Evolutionary conservation across 64 coral and sea anemone species (phyloP), one percentile per base, ranked within the genome.

Genomic region (Stylophora pistillata): DNA sequence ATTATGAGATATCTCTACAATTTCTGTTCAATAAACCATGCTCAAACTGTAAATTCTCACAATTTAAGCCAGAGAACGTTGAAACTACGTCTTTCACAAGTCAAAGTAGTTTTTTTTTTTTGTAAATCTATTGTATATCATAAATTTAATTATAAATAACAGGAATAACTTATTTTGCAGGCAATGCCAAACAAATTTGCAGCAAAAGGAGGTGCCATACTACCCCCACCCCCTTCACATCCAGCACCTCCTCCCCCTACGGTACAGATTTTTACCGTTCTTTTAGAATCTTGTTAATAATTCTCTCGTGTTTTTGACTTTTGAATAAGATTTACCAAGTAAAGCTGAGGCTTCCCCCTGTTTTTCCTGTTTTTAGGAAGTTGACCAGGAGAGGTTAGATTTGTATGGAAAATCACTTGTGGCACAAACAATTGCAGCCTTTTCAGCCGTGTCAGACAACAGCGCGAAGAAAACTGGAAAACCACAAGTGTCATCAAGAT

Each of bases 371-470:
- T 85, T 56, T 15, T 33, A 29, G 65, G 41, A 41, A n/a, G 32
- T 70, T 32, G 76, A 32, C 13, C 73, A 95, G 81, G 96, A 98
- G 58, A 76, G 82, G 13, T 72, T 98, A 77, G 89, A 94, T 61
- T 78, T 98, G 41, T 85, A 98, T 57, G 89, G 95, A 65, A 85
- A 88, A 30, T 98, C 96, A 65, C 86, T 98, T 27, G 96, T 98
- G 27, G 96, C 96, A 15, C 96, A 98, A 77, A 94, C 93, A 21
- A 94, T 98, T 82, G 96, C 96, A 34, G 96, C 96, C 76, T 98
- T 98, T 71, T 94, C 93, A 21, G 90, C 74, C 88, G 89, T 73
- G 15, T 58, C 89, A 34, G 88, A 90, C 28, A 28, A 79, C 29
- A 86, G 14, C 23, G 6, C 33, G 10, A 65, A 86, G 34, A 87